Evolutionary conservation across 1,140 invertebrate genomes (phyloP), one percentile per base, ranked within the genome.

Genomic region (Hyles vespertilio): DNA sequence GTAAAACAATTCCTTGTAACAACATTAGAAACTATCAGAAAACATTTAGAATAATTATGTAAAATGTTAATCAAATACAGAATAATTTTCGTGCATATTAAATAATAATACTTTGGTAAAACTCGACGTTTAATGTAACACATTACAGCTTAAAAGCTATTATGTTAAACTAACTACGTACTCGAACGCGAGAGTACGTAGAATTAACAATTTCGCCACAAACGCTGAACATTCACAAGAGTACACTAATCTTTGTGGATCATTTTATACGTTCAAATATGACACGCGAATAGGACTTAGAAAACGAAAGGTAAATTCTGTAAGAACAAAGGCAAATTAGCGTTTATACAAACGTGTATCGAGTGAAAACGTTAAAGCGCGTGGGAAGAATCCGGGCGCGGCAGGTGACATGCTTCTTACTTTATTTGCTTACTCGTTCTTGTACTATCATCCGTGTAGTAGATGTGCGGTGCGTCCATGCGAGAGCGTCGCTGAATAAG

Each of bases 281-380:
- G 40, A 58, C 51, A 58, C 47, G 56, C 48, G 63, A 74, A 74
- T 70, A 69, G 77, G 69, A 73, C 69, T 77, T 65, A 74, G 72
- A 61, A 77, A 79, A 75, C 77, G 65, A 80, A 82, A 65, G 61
- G 69, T 74, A 74, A 67, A 70, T 62, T 62, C 63, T 67, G 67
- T 77, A 72, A 72, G 72, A 81, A 85, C 79, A 85, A 87, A 77
- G 74, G 74, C 67, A 81, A 85, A 84, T 85, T 84, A 85, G 67
- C 69, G 69, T 63, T 70, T 68, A 65, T 56, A 75, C 66, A 66
- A 22, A n/a, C 34, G 43, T 51, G 51, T 52, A 65, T 44, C 56
- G 63, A 40, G 36, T 40, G 36, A 40, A 40, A 74, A 73, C 66
- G 67, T 62, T 77, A 65, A 73, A 70, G 61, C 69, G 75, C 74